Conservation (phyloP, 1,140 invertebrate genomes). For the Polypedilum pembai region DNA sequence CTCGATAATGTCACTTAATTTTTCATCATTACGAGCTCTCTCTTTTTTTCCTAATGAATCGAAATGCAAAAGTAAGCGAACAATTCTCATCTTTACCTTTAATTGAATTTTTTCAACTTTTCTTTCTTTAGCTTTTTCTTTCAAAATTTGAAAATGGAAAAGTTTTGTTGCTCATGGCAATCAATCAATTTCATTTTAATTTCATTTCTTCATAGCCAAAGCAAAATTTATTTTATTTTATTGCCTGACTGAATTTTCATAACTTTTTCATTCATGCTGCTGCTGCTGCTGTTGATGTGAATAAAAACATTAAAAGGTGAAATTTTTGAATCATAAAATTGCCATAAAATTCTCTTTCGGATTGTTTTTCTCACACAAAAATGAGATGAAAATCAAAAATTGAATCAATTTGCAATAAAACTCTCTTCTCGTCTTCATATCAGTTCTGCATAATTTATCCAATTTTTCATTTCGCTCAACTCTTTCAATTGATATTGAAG, state of each 20-base stretch:
- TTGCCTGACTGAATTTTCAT: not conserved
- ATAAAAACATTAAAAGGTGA: not conserved
- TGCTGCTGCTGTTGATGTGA: not conserved
- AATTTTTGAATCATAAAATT: not conserved
- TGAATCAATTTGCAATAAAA: conserved; percentile 14
- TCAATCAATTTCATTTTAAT: conserved; percentile 7
- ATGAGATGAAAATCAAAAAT: conserved; percentile 4
- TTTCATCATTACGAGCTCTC: conserved; percentile 3
- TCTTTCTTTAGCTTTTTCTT: not conserved
- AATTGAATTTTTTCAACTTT: not conserved
- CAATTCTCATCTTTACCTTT: not conserved
- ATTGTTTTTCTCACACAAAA: not conserved
- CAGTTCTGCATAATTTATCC: conserved; percentile 17
- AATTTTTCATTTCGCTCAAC: not conserved
- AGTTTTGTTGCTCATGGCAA: conserved; percentile 11
- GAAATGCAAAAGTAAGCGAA: not conserved
- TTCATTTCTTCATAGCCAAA: not conserved
- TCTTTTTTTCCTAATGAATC: not conserved
- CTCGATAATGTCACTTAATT: conserved; percentile 13
- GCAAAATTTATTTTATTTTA: not conserved
- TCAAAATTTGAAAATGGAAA: not conserved
- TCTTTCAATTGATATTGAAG: not conserved
- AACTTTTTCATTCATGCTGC: not conserved
- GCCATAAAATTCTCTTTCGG: not conserved
- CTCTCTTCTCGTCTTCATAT: not conserved